These are phyloP conservation scores for Malurus elegans DNA, from an alignment of 2,113 vertebrate species.

Conservation along the genomic window DNA sequence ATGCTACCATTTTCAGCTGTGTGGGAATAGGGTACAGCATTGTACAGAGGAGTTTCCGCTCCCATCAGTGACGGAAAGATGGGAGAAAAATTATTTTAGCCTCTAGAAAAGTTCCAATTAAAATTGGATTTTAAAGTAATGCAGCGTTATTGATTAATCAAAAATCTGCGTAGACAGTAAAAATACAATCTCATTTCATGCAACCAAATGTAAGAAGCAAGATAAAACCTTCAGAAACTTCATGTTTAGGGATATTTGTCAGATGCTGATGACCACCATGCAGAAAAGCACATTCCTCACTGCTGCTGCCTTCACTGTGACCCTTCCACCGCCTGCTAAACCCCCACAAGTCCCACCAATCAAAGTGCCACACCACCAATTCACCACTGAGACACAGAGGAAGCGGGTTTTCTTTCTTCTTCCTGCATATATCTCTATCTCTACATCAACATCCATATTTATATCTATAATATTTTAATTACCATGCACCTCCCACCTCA, in stretches of 20 bases:
- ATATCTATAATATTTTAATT: neutral
- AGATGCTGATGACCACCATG: neutral
- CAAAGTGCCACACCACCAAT: neutral
- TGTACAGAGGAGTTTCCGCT: neutral
- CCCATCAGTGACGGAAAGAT: neutral
- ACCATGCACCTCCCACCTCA: neutral
- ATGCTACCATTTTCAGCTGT: neutral
- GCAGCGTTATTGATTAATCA: neutral
- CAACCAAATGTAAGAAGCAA: neutral
- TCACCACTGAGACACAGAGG: neutral
- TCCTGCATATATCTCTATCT: neutral
- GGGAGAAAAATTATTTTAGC: neutral
- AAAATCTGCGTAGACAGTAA: neutral
- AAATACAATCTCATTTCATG: neutral
- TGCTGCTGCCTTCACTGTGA: neutral
- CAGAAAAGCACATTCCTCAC: neutral
- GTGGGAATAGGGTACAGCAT: neutral
- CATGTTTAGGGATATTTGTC: neutral
- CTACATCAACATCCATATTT: neutral
- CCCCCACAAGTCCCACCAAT: neutral
- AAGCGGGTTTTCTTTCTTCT: neutral
- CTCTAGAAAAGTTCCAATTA: neutral
- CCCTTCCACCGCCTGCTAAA: rapidly evolving
- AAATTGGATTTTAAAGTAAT: neutral
- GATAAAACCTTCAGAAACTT: neutral